These are phyloP conservation scores for Herpailurus yagouaroundi DNA, from an alignment of 2,113 vertebrate species.

Conservation along the genomic window DNA sequence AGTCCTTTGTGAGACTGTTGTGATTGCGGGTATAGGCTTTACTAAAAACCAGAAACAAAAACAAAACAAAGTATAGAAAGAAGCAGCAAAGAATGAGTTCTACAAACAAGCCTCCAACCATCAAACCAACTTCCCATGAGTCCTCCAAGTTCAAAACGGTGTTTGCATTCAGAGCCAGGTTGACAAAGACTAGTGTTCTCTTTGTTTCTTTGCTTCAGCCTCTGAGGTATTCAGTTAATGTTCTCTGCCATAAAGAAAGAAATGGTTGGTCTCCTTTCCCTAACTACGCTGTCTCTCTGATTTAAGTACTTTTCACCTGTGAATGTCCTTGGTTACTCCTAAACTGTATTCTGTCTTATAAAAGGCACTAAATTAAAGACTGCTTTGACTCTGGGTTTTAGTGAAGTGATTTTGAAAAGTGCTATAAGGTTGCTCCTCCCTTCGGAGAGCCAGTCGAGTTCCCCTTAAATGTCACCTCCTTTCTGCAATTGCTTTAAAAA, in stretches of 20 bases:
- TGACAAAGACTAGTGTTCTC: neutral
- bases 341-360: conserved; percentile 54
- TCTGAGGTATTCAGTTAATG: conserved; percentile 49
- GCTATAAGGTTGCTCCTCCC: neutral
- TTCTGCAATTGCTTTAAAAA: neutral
- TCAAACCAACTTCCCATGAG: neutral
- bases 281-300: conserved; percentile 68
- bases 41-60: neutral
- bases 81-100: neutral
- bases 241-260: conserved; percentile 61
- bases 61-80: neutral
- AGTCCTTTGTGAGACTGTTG: neutral
- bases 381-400: conserved; percentile 30
- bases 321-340: conserved; percentile 68
- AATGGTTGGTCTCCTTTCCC: conserved; percentile 57
- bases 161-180: neutral
- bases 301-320: conserved; percentile 76
- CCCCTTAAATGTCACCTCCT: neutral
- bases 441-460: neutral
- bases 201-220: neutral
- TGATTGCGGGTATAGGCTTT: neutral
- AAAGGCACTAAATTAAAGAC: conserved; percentile 74
- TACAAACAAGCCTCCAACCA: neutral
- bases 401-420: conserved; percentile 50
- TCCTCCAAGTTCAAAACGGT: neutral